A percentile compares a stretch with the other conserved stretches of the same genome.
Conservation (phyloP, 2,797 vertebrate genomes). For the Rhinoraja longicauda region DNA sequence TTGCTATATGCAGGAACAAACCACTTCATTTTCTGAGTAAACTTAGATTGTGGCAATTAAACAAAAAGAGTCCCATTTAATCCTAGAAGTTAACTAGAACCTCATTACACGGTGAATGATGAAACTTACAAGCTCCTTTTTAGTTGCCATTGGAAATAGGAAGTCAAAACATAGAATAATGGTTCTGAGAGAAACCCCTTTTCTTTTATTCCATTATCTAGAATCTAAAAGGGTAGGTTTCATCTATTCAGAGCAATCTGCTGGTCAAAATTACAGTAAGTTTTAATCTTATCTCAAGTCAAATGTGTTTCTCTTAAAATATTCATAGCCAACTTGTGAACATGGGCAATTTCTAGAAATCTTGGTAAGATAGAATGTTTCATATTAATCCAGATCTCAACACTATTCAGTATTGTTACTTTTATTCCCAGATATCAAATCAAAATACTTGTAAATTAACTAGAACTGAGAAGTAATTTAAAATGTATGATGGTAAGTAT, state of each 20-base stretch:
- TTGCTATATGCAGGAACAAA: too few relatives aligned
- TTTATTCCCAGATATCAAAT: background rate
- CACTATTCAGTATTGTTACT: background rate
- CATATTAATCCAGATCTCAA: background rate
- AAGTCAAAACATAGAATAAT: background rate
- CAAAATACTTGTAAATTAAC: background rate
- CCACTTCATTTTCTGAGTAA: too few relatives aligned
- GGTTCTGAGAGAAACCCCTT: background rate
- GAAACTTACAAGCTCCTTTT: background rate
- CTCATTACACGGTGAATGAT: background rate
- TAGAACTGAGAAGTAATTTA: background rate
- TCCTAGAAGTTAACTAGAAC: background rate
- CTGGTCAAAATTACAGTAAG: background rate
- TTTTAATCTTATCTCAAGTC: background rate
- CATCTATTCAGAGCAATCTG: background rate
- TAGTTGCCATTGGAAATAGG: background rate
- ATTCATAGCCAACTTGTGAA: background rate
- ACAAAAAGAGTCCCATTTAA: background rate
- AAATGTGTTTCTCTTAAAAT: background rate
- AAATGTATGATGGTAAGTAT: background rate
- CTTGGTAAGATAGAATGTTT: background rate
- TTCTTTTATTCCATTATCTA: background rate
- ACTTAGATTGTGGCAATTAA: background rate
- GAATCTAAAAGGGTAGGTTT: background rate
- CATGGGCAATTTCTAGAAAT: background rate